Base-by-base conservation (phyloP, 2,113 vertebrate genomes). In the Pungitius pungitius region DNA sequence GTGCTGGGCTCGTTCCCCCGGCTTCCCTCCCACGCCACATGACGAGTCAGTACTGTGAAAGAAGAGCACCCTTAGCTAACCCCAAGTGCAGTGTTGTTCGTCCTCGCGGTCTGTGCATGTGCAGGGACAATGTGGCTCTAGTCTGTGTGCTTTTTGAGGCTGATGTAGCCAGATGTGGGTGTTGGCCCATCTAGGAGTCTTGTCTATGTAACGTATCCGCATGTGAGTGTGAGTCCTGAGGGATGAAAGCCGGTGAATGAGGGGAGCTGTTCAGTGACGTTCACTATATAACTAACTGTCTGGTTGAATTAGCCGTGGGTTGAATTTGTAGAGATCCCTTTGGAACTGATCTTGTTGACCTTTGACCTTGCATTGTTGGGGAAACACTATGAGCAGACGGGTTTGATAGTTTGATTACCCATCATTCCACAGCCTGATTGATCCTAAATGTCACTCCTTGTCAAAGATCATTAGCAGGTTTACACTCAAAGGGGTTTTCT, bases 311-410 rank as follows among this genome's bases (percentile, higher is more conserved):
- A 12, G 40, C 11, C 13, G 24, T 26, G 15, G 68, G 17, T n/a
- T 70, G 0, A 68, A 80, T 59, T 70, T 60, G 63, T 42, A 73
- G 49, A 59, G 52, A 55, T 24, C 57, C 72, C 60, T 55, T 1
- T 42, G 69, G 61, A 78, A 14, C 20, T 35, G 9, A 40, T 60
- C 13, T 26, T 35, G 30, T 62, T 77, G 73, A 75, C 77, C 67
- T 75, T 78, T 86, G 66, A 87, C 76, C 85, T 82, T 79, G 67
- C 20, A 14, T 61, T 55, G 39, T 42, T 77, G 45, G 60, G 40
- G 27, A 49, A 42, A 30, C 45, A n/a, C 73, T 43, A 9, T 13
- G 3, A 73, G 51, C 57, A n/a, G 30, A 66, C n/a, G 43, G 40
- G 55, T 56, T 22, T 56, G 57, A 75, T 18, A 20, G 24, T 43